These are phyloP conservation scores for Manis javanica DNA, from an alignment of 2,797 vertebrate species.

Conservation along the genomic window DNA sequence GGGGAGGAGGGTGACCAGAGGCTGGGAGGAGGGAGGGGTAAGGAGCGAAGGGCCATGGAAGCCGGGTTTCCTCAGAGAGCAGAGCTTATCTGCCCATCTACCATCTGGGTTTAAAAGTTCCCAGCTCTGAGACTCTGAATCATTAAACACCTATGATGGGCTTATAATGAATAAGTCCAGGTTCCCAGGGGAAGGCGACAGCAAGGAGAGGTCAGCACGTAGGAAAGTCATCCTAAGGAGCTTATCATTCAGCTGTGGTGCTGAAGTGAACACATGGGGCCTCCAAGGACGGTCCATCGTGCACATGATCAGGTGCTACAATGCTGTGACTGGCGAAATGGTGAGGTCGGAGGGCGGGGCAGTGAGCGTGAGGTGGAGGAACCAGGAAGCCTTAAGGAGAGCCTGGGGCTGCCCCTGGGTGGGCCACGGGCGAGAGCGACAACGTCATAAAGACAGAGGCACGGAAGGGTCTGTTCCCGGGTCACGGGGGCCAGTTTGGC, in stretches of 20 bases:
- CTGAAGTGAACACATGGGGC: neutral
- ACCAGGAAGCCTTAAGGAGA: no score
- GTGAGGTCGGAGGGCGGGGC: neutral
- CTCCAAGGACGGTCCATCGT: neutral
- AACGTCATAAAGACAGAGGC: neutral
- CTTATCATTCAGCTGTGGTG: neutral
- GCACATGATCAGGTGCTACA: neutral
- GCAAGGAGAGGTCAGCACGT: neutral
- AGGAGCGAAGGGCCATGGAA: neutral
- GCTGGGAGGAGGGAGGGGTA: neutral
- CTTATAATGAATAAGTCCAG: neutral
- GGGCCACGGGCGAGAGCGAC: neutral
- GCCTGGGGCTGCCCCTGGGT: neutral
- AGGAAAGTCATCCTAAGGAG: neutral
- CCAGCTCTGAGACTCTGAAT: neutral
- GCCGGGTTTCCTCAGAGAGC: neutral
- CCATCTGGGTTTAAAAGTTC: neutral
- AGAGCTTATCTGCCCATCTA: neutral
- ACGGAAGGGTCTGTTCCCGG: neutral
- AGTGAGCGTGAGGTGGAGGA: neutral
- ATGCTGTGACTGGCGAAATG: neutral
- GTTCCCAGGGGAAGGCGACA: neutral
- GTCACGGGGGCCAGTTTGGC: neutral
- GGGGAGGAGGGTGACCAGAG: neutral
- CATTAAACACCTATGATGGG: neutral